Conservation (phyloP, 2,113 vertebrate species). For the Craseonycteris thonglongyai region DNA sequence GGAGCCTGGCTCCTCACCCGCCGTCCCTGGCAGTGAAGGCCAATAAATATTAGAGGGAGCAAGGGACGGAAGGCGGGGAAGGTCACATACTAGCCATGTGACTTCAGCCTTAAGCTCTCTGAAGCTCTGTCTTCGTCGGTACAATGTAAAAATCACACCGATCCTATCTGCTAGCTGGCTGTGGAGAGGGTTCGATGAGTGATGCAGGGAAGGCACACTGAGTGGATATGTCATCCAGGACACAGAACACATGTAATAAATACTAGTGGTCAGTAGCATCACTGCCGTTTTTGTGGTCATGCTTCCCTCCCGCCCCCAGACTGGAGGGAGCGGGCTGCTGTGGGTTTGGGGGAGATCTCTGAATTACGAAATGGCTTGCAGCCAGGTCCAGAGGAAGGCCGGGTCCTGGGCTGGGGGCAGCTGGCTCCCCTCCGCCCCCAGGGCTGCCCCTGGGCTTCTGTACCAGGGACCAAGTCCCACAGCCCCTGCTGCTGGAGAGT, state of each 20-base stretch:
- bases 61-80: neutral
- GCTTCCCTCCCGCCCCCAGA: neutral
- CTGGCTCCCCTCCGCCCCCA: neutral
- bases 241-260: neutral
- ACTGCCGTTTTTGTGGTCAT: neutral
- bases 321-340: neutral
- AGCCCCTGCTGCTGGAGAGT: neutral
- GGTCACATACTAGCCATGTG: neutral
- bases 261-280: neutral
- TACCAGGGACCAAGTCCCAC: neutral
- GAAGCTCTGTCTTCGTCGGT: neutral
- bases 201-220: neutral
- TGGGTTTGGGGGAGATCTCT: neutral
- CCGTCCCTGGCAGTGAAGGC: neutral
- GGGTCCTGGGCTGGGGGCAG: neutral
- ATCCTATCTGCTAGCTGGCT: neutral
- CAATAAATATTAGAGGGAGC: neutral
- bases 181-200: neutral
- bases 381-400: neutral
- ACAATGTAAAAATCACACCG: neutral
- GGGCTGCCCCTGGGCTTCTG: neutral
- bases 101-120: neutral
- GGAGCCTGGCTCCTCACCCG: neutral
- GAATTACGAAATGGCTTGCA: neutral
- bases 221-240: neutral